Evolutionary conservation across 2,888 invertebrate species (phyloP), one percentile per base, ranked within the genome.

Genomic region (Acheta domesticus): DNA sequence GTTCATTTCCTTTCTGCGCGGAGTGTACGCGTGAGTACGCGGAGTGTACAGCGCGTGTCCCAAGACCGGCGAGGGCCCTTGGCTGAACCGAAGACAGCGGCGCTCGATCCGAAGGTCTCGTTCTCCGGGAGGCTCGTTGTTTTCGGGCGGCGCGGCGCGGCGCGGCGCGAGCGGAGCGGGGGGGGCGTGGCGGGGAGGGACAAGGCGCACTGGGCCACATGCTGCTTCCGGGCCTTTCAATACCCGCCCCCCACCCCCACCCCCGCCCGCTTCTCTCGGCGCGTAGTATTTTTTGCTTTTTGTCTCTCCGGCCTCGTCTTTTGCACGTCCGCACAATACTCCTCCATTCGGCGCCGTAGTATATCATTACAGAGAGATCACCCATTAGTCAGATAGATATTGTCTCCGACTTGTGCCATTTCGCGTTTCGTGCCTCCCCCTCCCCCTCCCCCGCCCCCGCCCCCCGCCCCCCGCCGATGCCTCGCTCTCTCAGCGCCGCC

Each of bases 241-340:
- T 62, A 62, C 62, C 62, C 62, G 16, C 62, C 62, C n/a, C 19
- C 19, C 62, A 2, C 16, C 62, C 62, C n/a, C 62, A 1, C n/a
- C 62, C 62, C 16, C 62, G 14, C 62, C n/a, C 62, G 16, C 62
- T 4, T 5, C 16, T 8, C 62, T n/a, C 14, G 16, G 62, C 62
- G 62, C 62, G 62, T 62, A n/a, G 11, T 62, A 4, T 62, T 62
- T 62, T 62, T 62, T 14, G 14, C n/a, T 62, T 62, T 62, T 62
- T 62, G 62, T 62, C 62, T 62, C 16, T n/a, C 14, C 16, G n/a
- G 62, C n/a, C 62, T 62, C 62, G 62, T 62, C 62, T 62, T 62
- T 62, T 62, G 62, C 62, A 62, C 62, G 62, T 62, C 62, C 62
- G 62, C 62, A 62, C 62, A 62, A 62, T 62, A n/a, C 62, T 62